Conservation (phyloP, 2,113 vertebrate species). For the Hydrochoerus hydrochaeris region DNA sequence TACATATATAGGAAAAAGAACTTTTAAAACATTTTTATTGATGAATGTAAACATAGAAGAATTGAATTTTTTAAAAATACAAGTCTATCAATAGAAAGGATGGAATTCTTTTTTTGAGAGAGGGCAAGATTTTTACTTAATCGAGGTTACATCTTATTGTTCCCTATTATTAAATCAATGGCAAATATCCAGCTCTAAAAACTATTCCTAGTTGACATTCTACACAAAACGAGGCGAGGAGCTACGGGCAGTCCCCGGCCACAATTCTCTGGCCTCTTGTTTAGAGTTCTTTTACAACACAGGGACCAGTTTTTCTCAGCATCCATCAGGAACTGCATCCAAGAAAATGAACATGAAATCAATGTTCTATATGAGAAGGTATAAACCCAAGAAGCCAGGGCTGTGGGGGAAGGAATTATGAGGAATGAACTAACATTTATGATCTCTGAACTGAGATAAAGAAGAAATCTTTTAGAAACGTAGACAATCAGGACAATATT, state of each 20-base stretch:
- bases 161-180: background rate
- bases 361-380: background rate
- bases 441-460: background rate
- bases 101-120: background rate
- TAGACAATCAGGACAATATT: background rate
- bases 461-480: conserved; percentile 1
- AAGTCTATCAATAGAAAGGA: background rate
- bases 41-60: background rate
- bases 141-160: background rate
- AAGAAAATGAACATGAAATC: background rate
- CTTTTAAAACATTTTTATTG: background rate
- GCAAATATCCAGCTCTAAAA: background rate
- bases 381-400: background rate
- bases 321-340: background rate
- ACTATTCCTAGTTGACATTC: background rate
- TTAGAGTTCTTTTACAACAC: background rate
- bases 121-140: background rate
- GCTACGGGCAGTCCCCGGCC: background rate
- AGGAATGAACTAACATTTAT: background rate
- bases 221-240: background rate
- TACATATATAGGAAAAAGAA: background rate
- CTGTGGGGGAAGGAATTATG: background rate
- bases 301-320: background rate
- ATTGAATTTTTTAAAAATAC: background rate
- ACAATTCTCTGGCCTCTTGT: background rate